These are phyloP conservation scores for Centropus bengalensis DNA, from an alignment of 2,113 vertebrate genomes.

Conservation along the genomic window DNA sequence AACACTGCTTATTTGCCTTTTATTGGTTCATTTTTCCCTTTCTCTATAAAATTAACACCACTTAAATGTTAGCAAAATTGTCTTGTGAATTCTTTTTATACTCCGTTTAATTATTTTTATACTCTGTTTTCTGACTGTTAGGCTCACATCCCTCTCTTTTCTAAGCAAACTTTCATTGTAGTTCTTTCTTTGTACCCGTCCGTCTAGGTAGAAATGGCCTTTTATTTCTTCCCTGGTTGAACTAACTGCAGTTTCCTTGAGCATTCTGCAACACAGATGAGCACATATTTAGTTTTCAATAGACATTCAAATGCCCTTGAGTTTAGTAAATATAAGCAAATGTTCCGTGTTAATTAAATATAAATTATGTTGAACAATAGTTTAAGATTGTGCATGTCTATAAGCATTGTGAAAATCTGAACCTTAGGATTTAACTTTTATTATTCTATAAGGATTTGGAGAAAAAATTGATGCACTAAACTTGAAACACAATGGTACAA, in stretches of 20 bases:
- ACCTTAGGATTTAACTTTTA: neutral
- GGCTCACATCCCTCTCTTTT: neutral
- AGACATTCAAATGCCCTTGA: neutral
- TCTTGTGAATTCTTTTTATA: neutral
- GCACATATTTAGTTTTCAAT: neutral
- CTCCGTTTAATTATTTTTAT: neutral
- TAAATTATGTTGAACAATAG: neutral
- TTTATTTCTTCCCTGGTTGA: neutral
- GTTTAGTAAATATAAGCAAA: neutral
- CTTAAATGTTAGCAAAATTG: neutral
- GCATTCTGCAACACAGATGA: neutral
- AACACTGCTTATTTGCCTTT: neutral
- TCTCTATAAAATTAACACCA: neutral
- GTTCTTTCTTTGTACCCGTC: neutral
- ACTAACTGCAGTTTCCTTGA: neutral
- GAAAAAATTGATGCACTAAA: neutral
- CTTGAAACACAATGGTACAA: neutral
- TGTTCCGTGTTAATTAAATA: neutral
- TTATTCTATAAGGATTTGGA: neutral
- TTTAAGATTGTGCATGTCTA: neutral
- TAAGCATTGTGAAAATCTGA: neutral
- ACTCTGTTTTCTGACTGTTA: neutral
- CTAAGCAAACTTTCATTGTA: neutral
- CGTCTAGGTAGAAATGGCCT: neutral
- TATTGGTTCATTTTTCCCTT: neutral